phyloP scores from a whole-genome alignment of 2,888 invertebrate genomes.

The Aproaerema taeniolella region DNA sequence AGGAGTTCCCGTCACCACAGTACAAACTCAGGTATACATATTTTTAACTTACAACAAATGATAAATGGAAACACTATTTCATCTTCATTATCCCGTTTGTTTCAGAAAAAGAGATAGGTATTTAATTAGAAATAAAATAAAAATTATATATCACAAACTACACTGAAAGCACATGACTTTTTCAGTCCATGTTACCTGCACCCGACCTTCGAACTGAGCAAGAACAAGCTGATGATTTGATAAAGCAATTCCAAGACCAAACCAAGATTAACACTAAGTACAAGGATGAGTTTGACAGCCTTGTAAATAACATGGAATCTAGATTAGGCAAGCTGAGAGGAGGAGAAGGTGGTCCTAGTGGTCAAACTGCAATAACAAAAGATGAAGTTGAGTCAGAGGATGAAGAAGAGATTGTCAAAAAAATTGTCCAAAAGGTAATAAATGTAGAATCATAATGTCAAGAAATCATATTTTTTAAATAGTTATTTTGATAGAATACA shows the following conservation, averaged over 20 bases:
- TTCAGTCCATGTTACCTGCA: constrained; percentile 55
- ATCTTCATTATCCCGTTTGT: not conserved
- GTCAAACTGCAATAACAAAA: no score
- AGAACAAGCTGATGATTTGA: constrained; percentile 83
- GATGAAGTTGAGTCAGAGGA: constrained; percentile 43
- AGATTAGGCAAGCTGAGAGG: constrained; percentile 52
- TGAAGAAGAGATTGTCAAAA: constrained; percentile 50
- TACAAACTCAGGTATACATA: constrained; percentile 39
- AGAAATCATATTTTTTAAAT: not conserved
- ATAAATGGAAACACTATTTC: not conserved
- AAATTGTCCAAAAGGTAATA: constrained; percentile 58
- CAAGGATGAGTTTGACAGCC: constrained; percentile 51
- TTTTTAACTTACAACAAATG: not conserved
- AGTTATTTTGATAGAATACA: no score
- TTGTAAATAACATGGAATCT: constrained; percentile 47
- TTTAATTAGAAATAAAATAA: no score
- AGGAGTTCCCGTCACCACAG: constrained; percentile 61
- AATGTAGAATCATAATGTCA: not conserved
- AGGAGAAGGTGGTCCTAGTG: constrained; percentile 11
- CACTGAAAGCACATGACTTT: no score
- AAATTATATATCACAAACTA: not conserved
- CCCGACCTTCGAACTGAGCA: constrained; percentile 81
- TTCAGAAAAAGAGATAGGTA: no score
- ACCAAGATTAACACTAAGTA: constrained; percentile 63
- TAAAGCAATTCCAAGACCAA: constrained; percentile 78